phyloP scores from a whole-genome alignment of 2,888 invertebrate species.

The Ectemnius continuus region DNA sequence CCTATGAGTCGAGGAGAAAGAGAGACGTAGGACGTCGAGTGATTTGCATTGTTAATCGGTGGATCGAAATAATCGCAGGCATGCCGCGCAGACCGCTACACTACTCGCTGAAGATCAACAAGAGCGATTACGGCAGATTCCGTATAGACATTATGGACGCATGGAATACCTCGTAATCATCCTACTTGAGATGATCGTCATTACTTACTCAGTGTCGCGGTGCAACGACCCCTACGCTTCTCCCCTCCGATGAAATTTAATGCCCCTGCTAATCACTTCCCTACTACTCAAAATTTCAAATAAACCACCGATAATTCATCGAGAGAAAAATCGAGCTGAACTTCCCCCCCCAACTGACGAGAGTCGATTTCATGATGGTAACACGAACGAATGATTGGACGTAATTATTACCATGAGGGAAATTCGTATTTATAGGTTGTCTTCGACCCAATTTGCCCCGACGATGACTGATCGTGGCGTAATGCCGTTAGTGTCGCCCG shows the following conservation, averaged over 20 bases:
- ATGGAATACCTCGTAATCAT: conserved; percentile 40
- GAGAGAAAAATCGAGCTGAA: too few relatives aligned
- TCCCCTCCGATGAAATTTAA: conserved; percentile 55
- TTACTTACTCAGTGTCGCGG: conserved; percentile 40
- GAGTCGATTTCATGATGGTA: background rate
- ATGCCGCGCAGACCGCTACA: conserved; percentile 15
- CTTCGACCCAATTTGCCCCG: conserved; percentile 7
- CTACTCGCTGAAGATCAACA: conserved; percentile 41
- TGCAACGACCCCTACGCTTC: conserved; percentile 43
- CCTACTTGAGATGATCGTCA: conserved; percentile 18
- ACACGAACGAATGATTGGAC: conserved; percentile 20
- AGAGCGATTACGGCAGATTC: conserved; percentile 48
- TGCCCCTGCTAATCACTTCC: conserved; percentile 27
- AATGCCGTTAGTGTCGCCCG: conserved; percentile 29
- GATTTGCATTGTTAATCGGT: conserved; percentile 72
- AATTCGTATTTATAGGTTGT: background rate
- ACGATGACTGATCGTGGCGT: conserved; percentile 20
- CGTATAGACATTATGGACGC: conserved; percentile 29
- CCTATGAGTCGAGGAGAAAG: background rate
- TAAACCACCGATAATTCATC: conserved; percentile 2
- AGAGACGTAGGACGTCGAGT: conserved; percentile 15
- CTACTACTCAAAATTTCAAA: conserved; percentile 34
- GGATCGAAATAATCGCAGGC: conserved; percentile 65
- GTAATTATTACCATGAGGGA: conserved; percentile 27
- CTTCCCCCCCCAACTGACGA: conserved; percentile 11